Conservation (phyloP, 2,888 invertebrate species). For the Coleophora flavipennella region DNA sequence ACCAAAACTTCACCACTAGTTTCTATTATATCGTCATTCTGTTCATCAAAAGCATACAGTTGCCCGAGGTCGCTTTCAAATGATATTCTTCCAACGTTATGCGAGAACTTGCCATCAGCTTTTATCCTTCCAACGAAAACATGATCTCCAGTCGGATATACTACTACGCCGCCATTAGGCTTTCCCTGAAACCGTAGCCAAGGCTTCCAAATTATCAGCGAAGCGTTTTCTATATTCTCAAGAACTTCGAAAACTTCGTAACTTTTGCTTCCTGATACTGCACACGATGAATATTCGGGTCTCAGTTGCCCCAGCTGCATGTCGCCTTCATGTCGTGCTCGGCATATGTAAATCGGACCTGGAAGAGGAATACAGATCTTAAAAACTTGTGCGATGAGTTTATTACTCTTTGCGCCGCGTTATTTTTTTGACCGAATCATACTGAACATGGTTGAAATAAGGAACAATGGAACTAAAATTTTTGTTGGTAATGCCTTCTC, state of each 20-base stretch:
- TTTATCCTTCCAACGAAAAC: constrained; percentile 53
- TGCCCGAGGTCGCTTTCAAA: constrained; percentile 77
- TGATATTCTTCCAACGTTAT: constrained; percentile 81
- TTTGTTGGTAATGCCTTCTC: no score
- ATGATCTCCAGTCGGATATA: constrained; percentile 55
- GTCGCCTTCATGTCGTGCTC: constrained; percentile 79
- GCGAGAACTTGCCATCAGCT: constrained; percentile 48
- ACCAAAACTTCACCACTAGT: constrained; percentile 83
- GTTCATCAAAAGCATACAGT: constrained; percentile 77
- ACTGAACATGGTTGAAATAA: neutral
- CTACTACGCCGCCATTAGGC: constrained; percentile 79
- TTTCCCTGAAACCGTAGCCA: constrained; percentile 79
- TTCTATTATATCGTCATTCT: constrained; percentile 67
- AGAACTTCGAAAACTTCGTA: constrained; percentile 79
- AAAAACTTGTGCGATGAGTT: no score
- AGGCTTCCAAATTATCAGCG: constrained; percentile 81
- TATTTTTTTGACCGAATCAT: no score
- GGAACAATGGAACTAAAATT: no score
- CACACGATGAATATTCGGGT: constrained; percentile 74
- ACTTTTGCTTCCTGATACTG: constrained; percentile 74
- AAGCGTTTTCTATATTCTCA: constrained; percentile 84
- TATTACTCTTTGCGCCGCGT: no score
- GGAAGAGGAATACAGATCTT: constrained; percentile 16
- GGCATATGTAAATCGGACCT: constrained; percentile 80
- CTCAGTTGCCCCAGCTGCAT: constrained; percentile 81